Evolutionary conservation across 2,797 vertebrate species (phyloP).

Genomic region (Furcifer pardalis): DNA sequence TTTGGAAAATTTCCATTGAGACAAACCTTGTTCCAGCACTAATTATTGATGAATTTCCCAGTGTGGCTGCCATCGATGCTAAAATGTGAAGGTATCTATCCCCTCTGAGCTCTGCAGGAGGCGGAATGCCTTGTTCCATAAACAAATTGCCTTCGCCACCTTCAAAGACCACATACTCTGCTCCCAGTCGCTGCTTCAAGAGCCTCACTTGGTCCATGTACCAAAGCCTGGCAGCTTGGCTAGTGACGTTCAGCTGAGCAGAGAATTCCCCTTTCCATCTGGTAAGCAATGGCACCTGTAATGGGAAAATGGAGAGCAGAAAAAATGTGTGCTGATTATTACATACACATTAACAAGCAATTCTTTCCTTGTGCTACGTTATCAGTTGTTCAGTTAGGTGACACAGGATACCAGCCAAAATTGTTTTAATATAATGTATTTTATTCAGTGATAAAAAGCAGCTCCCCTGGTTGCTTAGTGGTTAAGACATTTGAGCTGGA

Average conservation of each 20-base stretch:
- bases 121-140: constrained; percentile 76
- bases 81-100: constrained; percentile 81
- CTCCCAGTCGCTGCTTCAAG: constrained; percentile 79
- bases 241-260: constrained; percentile 87
- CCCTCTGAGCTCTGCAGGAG: constrained; percentile 71
- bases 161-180: constrained; percentile 82
- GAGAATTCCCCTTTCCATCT: constrained; percentile 86
- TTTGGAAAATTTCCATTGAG: not conserved
- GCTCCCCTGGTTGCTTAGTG: too few relatives aligned
- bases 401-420: not conserved
- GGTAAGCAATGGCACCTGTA: constrained; percentile 84
- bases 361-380: not conserved
- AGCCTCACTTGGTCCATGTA: constrained; percentile 81
- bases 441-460: too few relatives aligned
- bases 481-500: too few relatives aligned
- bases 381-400: not conserved
- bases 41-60: constrained; percentile 83
- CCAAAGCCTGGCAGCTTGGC: constrained; percentile 82
- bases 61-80: constrained; percentile 76
- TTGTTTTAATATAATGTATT: too few relatives aligned
- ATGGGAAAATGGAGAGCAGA: not conserved
- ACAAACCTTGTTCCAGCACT: constrained; percentile 84
- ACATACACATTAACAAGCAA: not conserved
- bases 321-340: not conserved
- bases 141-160: constrained; percentile 83